Conservation (phyloP, 2,888 invertebrate genomes). For the Cantharis rufa region DNA sequence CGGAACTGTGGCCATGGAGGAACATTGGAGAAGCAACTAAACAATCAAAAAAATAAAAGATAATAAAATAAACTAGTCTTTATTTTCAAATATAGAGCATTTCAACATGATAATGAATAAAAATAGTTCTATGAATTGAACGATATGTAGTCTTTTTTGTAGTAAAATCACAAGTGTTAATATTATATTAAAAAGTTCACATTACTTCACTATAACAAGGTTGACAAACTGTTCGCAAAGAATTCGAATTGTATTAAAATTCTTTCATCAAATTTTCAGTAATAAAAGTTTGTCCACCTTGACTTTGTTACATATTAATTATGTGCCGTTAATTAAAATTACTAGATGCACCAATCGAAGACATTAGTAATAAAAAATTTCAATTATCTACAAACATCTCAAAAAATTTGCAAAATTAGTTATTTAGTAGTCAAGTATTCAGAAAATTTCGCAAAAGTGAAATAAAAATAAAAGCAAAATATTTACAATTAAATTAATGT, state of each 20-base stretch:
- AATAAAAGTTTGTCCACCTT: neutral
- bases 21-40: neutral
- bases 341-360: neutral
- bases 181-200: neutral
- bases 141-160: neutral
- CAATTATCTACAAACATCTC: neutral
- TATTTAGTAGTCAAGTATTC: neutral
- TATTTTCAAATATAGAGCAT: neutral
- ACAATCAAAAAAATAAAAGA: neutral
- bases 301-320: neutral
- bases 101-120: neutral
- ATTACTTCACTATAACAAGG: neutral
- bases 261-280: neutral
- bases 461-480: neutral
- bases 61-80: neutral
- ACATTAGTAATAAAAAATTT: neutral
- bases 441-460: neutral
- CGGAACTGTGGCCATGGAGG: too few species aligned
- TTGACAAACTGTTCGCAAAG: neutral
- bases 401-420: neutral
- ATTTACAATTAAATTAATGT: neutral
- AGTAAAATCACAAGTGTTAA: neutral
- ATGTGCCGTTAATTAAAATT: neutral
- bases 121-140: neutral
- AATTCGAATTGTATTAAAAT: neutral